Conservation (phyloP, 2,113 vertebrate species). For the Sinocyclocheilus anophthalmus region DNA sequence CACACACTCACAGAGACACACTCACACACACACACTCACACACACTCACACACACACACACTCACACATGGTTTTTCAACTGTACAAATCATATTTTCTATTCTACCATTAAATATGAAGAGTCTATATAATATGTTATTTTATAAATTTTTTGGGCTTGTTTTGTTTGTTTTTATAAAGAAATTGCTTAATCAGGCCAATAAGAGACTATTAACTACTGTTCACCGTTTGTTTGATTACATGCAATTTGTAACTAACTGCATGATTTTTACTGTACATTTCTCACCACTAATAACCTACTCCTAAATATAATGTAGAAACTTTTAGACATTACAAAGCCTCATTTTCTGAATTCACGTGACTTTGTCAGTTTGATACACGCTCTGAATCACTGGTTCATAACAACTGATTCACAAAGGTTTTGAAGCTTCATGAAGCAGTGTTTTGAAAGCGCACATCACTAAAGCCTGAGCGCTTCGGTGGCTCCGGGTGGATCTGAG, state of each 20-base stretch:
- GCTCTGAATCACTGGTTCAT: not conserved
- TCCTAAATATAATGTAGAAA: no score
- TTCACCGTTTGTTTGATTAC: no score
- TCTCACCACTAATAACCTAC: no score
- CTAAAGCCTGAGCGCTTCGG: no score
- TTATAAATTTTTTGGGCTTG: not conserved
- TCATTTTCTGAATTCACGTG: not conserved
- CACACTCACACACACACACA: no score
- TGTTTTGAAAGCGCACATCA: not conserved
- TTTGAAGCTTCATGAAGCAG: not conserved
- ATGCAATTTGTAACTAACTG: no score
- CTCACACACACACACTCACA: no score
- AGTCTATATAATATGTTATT: not conserved
- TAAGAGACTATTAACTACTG: not conserved
- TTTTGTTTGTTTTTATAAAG: not conserved
- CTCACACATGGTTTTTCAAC: no score
- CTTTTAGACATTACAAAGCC: no score
- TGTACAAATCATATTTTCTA: no score
- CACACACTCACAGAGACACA: no score
- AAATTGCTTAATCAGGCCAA: not conserved
- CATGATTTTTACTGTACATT: no score
- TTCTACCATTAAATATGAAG: not conserved
- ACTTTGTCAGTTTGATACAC: not conserved
- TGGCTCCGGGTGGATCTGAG: not conserved
- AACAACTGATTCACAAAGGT: not conserved